A percentile compares a stretch with the other conserved stretches of the same genome.
Conservation (phyloP, 2,888 invertebrate genomes). For the Scaptomyza parva region DNA sequence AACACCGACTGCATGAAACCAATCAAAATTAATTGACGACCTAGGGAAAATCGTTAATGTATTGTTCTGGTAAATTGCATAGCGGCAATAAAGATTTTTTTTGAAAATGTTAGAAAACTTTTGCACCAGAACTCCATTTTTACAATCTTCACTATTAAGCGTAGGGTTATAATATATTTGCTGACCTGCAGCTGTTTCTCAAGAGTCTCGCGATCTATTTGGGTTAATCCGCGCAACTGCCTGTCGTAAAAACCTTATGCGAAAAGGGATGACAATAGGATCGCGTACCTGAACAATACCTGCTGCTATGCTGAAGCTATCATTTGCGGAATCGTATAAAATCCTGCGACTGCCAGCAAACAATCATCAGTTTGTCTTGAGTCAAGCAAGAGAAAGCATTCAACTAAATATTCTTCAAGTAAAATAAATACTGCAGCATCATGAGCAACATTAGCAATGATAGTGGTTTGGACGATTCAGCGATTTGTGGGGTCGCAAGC, state of each 20-base stretch:
- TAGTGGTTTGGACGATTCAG: slow-evolving; percentile 69
- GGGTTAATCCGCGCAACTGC: slow-evolving; percentile 22
- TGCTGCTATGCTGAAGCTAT: neutral
- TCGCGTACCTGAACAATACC: slow-evolving; percentile 26
- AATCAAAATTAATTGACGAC: too few relatives aligned
- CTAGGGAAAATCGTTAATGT: too few relatives aligned
- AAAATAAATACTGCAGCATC: neutral
- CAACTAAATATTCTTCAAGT: neutral
- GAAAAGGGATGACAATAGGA: neutral
- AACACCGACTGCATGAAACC: too few relatives aligned
- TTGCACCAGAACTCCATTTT: too few relatives aligned
- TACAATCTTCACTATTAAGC: too few relatives aligned
- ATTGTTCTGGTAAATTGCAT: too few relatives aligned
- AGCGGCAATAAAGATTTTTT: too few relatives aligned
- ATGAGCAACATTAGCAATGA: slow-evolving; percentile 69
- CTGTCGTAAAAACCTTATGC: neutral
- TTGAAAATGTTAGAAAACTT: too few relatives aligned
- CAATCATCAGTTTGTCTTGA: slow-evolving; percentile 49
- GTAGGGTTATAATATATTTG: slow-evolving; percentile 11
- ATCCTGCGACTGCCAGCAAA: neutral
- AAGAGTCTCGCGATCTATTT: too few relatives aligned
- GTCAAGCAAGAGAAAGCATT: slow-evolving; percentile 27
- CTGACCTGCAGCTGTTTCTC: slow-evolving; percentile 25
- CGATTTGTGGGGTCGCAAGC: slow-evolving; percentile 22
- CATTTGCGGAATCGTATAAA: slow-evolving; percentile 15